These are phyloP conservation scores for Lordiphosa andalusiaca DNA, from an alignment of 2,888 invertebrate species.

Conservation along the genomic window DNA sequence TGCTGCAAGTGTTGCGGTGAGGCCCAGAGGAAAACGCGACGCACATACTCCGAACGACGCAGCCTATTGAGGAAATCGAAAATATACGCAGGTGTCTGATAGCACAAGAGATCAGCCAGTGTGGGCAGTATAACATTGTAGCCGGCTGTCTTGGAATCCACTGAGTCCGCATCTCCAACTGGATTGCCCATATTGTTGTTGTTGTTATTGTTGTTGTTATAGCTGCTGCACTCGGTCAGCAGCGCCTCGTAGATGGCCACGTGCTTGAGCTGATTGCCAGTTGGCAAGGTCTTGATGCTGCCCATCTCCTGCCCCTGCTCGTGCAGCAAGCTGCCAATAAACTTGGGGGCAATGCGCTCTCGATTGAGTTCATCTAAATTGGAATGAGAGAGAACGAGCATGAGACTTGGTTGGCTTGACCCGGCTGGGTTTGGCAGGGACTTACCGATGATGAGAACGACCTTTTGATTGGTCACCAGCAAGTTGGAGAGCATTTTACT, in stretches of 20 bases:
- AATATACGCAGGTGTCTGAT: conserved; percentile 64
- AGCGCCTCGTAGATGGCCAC: conserved; percentile 52
- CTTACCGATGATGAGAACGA: conserved; percentile 78
- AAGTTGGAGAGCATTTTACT: conserved; percentile 76
- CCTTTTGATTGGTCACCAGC: conserved; percentile 73
- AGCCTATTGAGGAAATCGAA: conserved; percentile 72
- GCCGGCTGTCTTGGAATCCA: conserved; percentile 32
- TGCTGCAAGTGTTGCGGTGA: conserved; percentile 65
- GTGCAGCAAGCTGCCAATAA: conserved; percentile 67
- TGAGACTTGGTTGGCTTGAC: not conserved
- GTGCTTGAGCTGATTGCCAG: conserved; percentile 48
- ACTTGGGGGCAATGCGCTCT: conserved; percentile 73
- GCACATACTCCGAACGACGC: conserved; percentile 61
- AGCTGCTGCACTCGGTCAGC: conserved; percentile 46
- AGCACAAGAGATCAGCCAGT: conserved; percentile 71
- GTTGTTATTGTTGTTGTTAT: conserved; percentile 33
- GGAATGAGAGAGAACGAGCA: conserved; percentile 5
- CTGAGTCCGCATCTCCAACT: not conserved
- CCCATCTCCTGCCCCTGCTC: conserved; percentile 72
- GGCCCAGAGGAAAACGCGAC: conserved; percentile 77
- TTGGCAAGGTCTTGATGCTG: conserved; percentile 59
- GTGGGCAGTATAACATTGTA: conserved; percentile 75
- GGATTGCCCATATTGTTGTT: conserved; percentile 4
- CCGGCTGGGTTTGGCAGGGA: not conserved
- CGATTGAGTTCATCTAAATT: conserved; percentile 74